Conservation (phyloP, 2,888 invertebrate species). For the Phalera bucephala region DNA sequence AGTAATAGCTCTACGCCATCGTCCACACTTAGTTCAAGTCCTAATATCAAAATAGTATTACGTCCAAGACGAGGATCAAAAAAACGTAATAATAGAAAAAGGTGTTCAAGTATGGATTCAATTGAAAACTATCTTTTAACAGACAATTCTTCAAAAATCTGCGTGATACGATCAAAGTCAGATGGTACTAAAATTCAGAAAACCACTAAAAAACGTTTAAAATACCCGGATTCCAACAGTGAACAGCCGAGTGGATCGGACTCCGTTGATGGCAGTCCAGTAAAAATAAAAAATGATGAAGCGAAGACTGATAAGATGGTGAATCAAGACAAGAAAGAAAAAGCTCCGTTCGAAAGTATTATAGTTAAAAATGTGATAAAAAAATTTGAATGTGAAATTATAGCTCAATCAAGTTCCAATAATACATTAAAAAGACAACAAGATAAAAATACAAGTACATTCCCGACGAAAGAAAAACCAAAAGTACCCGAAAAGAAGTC, state of each 20-base stretch:
- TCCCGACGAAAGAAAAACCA: conserved; percentile 74
- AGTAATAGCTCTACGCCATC: conserved; percentile 75
- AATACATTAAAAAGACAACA: conserved; percentile 66
- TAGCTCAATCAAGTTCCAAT: conserved; percentile 53
- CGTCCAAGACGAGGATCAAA: conserved; percentile 69
- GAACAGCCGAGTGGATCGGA: conserved; percentile 67
- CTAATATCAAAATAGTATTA: conserved; percentile 76
- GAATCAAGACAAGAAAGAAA: conserved; percentile 32
- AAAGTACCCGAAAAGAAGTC: conserved; percentile 85
- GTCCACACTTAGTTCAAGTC: conserved; percentile 71
- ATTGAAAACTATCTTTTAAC: conserved; percentile 62
- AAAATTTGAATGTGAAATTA: conserved; percentile 77
- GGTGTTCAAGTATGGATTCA: conserved; percentile 77
- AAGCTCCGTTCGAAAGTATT: conserved; percentile 43
- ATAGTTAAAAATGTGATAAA: conserved; percentile 73
- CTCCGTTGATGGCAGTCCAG: conserved; percentile 64
- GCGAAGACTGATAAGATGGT: too few relatives aligned
- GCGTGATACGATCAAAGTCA: conserved; percentile 72
- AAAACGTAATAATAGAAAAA: conserved; percentile 74
- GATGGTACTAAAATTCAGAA: conserved; percentile 73
- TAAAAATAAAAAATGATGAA: conserved; percentile 40
- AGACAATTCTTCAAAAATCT: conserved; percentile 57
- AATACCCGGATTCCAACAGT: conserved; percentile 55
- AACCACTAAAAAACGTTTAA: conserved; percentile 65
- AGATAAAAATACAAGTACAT: conserved; percentile 53